These are phyloP conservation scores for Atta texana DNA, from an alignment of 1,140 invertebrate genomes.

Conservation along the genomic window DNA sequence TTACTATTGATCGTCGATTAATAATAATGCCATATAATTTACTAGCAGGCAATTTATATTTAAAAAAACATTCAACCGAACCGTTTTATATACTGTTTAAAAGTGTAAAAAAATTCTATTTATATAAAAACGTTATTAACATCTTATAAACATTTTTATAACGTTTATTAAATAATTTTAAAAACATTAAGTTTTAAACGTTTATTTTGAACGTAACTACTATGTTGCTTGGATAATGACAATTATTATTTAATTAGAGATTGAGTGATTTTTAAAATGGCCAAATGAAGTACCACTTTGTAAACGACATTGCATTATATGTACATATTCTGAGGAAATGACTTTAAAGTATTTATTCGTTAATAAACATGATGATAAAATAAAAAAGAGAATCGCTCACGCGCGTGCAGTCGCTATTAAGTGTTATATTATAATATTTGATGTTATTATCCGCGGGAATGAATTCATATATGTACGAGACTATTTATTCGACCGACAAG, in stretches of 20 bases:
- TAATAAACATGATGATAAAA: neutral
- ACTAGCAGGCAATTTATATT: neutral
- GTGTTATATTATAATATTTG: slow-evolving; percentile 33
- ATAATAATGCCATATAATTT: slow-evolving; percentile 17
- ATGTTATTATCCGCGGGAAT: neutral
- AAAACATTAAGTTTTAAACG: too few relatives aligned
- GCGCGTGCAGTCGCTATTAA: slow-evolving; percentile 7
- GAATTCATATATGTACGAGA: neutral
- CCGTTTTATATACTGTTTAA: too few relatives aligned
- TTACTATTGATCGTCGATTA: neutral
- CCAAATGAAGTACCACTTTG: neutral
- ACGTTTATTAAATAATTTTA: too few relatives aligned
- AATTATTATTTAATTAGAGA: neutral
- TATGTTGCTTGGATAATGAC: neutral
- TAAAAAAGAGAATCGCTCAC: neutral
- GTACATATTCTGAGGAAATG: neutral
- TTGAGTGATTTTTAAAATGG: neutral
- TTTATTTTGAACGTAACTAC: neutral
- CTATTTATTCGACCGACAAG: neutral
- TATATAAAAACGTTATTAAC: too few relatives aligned
- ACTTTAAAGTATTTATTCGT: slow-evolving; percentile 4
- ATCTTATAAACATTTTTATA: too few relatives aligned
- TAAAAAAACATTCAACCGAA: neutral
- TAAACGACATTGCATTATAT: neutral
- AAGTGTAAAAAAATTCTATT: too few relatives aligned